Conservation (phyloP, 2,113 vertebrate species). For the Narcine bancroftii region DNA sequence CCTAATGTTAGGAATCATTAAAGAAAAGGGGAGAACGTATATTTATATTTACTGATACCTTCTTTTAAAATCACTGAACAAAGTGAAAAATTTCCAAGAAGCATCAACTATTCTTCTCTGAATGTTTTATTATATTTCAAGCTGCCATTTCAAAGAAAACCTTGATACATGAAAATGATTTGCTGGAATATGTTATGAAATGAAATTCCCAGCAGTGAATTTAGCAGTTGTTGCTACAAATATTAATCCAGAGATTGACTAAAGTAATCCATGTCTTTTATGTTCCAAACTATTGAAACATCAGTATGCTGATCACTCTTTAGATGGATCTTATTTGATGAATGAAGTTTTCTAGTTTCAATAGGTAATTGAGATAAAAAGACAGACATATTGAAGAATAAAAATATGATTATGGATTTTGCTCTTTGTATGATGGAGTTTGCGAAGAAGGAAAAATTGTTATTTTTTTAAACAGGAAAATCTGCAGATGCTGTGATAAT, state of each 20-base stretch:
- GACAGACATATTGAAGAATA: too few species aligned
- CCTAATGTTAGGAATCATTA: neutral
- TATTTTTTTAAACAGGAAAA: too few species aligned
- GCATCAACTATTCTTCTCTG: neutral
- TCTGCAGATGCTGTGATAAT: too few species aligned
- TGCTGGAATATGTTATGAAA: neutral
- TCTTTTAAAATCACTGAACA: neutral
- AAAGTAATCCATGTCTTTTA: neutral
- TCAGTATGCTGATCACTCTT: neutral
- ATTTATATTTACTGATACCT: neutral
- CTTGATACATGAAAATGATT: neutral
- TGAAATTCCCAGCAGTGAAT: neutral
- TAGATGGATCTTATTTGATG: neutral
- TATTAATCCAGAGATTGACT: neutral
- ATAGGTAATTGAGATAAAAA: neutral
- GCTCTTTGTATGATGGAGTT: neutral
- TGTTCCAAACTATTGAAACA: neutral
- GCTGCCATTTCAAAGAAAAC: neutral
- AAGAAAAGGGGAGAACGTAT: neutral
- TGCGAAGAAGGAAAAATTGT: too few species aligned
- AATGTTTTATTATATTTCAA: neutral
- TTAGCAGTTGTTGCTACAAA: neutral
- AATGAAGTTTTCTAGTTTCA: neutral
- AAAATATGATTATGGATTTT: neutral
- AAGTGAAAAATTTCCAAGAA: neutral